These are phyloP conservation scores for Phallusia fumigata DNA, from an alignment of 23 tunicate species.

Conservation along the genomic window DNA sequence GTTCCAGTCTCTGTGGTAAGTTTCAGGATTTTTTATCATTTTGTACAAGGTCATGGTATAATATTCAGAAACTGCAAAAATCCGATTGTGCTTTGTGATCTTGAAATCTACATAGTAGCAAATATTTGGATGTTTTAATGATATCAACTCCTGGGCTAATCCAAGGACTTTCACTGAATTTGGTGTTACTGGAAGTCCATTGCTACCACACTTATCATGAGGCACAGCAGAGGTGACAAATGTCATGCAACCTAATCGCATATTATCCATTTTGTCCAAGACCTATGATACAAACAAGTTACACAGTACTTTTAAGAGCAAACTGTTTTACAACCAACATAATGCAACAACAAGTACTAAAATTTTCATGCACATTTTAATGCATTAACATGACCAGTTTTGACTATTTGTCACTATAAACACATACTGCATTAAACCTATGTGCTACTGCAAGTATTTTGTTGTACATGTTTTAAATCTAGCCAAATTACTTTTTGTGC, in stretches of 20 bases:
- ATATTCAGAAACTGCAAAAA: conserved; percentile 78
- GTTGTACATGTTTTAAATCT: too few relatives aligned
- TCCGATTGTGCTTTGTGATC: conserved; percentile 70
- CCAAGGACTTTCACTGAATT: conserved; percentile 83
- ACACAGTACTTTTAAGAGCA: neutral
- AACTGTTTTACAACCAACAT: neutral
- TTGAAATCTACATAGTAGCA: conserved; percentile 76
- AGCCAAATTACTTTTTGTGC: neutral
- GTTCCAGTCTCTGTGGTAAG: conserved; percentile 26
- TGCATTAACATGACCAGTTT: too few relatives aligned
- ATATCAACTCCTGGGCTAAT: conserved; percentile 46
- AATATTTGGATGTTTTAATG: conserved; percentile 70
- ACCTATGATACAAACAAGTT: neutral
- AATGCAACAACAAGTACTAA: neutral
- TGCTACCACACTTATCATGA: conserved; percentile 85
- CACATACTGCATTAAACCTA: too few relatives aligned
- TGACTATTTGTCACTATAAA: too few relatives aligned
- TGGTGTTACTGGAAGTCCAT: conserved; percentile 91
- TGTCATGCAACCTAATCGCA: conserved; percentile 60
- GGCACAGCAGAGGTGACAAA: conserved; percentile 76
- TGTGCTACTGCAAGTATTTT: too few relatives aligned
- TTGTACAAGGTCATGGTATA: conserved; percentile 24
- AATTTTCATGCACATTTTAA: too few relatives aligned
- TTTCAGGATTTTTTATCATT: conserved; percentile 14
- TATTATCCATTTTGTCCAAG: neutral